Conservation (phyloP, 2,888 invertebrate species). For the Physocephala rufipes region DNA sequence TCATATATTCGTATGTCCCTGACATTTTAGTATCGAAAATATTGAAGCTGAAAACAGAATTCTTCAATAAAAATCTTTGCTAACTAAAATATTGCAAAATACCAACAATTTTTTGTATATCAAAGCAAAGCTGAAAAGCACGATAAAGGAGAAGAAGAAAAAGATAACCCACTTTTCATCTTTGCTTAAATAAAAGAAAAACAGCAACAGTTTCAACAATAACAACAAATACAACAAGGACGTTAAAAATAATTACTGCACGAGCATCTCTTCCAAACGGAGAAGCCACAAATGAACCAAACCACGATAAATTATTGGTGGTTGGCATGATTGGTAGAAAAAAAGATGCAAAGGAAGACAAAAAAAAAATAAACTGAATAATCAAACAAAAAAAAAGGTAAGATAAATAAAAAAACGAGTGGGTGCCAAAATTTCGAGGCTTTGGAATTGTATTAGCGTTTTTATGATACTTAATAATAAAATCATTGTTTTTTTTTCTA, state of each 20-base stretch:
- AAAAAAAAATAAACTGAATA: neutral
- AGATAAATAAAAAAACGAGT: too few species aligned
- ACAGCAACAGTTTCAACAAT: too few species aligned
- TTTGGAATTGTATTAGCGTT: neutral
- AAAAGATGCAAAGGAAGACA: neutral
- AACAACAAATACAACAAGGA: too few species aligned
- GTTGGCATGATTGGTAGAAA: too few species aligned
- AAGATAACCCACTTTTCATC: slow-evolving; percentile 41
- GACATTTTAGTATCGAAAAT: slow-evolving; percentile 18
- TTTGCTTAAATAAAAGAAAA: slow-evolving; percentile 2
- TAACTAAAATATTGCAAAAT: slow-evolving; percentile 14
- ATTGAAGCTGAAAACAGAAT: neutral
- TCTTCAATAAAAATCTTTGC: neutral
- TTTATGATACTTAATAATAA: too few species aligned
- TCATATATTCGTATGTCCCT: slow-evolving; percentile 40
- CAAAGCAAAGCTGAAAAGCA: neutral
- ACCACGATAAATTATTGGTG: too few species aligned
- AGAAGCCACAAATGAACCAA: too few species aligned
- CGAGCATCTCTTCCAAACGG: neutral
- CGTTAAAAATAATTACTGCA: slow-evolving; percentile 25
- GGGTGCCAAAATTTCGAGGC: neutral
- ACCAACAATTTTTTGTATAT: slow-evolving; percentile 18
- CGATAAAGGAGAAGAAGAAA: slow-evolving; percentile 3
- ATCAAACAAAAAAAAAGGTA: too few species aligned
- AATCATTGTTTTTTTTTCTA: too few species aligned